Evolutionary conservation across 2,797 vertebrate species (phyloP), one percentile per base, ranked within the genome.

Genomic region (Tenualosa thibaudeaui): DNA sequence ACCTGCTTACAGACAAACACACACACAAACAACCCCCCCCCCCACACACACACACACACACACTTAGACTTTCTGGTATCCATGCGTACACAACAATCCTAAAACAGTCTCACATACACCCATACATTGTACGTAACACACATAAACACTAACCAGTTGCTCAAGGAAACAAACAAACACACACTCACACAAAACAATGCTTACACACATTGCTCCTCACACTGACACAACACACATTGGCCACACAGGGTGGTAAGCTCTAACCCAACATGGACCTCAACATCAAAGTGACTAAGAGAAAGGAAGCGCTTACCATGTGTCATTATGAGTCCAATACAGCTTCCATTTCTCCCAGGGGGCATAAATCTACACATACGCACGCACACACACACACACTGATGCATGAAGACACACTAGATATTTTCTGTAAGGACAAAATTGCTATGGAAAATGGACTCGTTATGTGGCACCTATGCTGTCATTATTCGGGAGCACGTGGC

Each of bases 251-350:
- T 31, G 24, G 62, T 13, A 9, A 68, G 26, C 12, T 15, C 62
- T 3, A 86, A 89, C 85, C 54, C 24, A 13, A 31, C 62, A 24
- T 68, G 62, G 26, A 68, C 12, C 26, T 3, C 26, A 68, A 68
- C 62, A 37, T 68, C 62, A 68, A 68, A 68, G 62, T 5, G 9
- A 1, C 24, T 2, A 26, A 24, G 60, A 65, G 60, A n/a, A 68
- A 37, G 26, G 31, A 9, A 37, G 24, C 24, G 10, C 65, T 68
- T 31, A 9, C 13, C 65, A 71, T 71, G 26, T 71, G 65, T 37
- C 65, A 71, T 71, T 65, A 65, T 6, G 62, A 10, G 62, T 31
- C 62, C 62, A 65, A 24, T 5, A 65, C 9, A 65, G 62, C 62
- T 13, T 26, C 62, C 4, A 6, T 24, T 60, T 24, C 62, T 13